Evolutionary conservation across 2,888 invertebrate species (phyloP).

Genomic region (Baronia brevicornis): DNA sequence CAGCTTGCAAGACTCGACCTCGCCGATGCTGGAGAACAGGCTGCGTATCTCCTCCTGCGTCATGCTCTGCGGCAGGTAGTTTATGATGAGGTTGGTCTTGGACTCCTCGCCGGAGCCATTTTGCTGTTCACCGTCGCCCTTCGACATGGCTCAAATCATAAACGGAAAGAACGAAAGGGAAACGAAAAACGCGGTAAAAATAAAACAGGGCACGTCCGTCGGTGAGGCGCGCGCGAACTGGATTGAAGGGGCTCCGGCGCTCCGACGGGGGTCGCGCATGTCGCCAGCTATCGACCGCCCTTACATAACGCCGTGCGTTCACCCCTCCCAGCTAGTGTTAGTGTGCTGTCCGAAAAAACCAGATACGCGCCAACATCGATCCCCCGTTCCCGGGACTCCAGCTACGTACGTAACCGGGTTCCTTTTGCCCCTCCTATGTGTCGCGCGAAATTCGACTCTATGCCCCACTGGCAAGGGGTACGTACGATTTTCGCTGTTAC

Average conservation of each 20-base stretch:
- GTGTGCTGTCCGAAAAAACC: slow-evolving; percentile 75
- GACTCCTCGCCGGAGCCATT: slow-evolving; percentile 93
- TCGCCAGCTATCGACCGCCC: slow-evolving; percentile 52
- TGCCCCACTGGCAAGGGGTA: background rate
- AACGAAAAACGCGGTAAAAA: slow-evolving; percentile 75
- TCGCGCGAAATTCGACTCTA: slow-evolving; percentile 21
- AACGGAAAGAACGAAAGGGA: slow-evolving; percentile 76
- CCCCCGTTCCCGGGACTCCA: slow-evolving; percentile 38
- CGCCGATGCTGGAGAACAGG: slow-evolving; percentile 98
- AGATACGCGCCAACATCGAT: slow-evolving; percentile 64
- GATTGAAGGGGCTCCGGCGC: slow-evolving; percentile 41
- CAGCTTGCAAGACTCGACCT: slow-evolving; percentile 99
- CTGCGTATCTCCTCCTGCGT: slow-evolving; percentile 99
- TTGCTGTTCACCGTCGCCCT: slow-evolving; percentile 90
- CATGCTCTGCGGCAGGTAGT: slow-evolving; percentile 99
- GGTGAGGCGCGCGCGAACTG: slow-evolving; percentile 67
- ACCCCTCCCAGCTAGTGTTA: slow-evolving; percentile 67
- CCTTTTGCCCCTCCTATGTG: slow-evolving; percentile 13
- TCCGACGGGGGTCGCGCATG: slow-evolving; percentile 45
- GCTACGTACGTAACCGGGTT: slow-evolving; percentile 26
- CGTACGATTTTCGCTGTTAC: slow-evolving; percentile 7
- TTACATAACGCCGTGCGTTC: slow-evolving; percentile 72
- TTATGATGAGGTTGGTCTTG: slow-evolving; percentile 99
- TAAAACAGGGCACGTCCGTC: slow-evolving; percentile 68
- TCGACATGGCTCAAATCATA: slow-evolving; percentile 82